Base-by-base conservation (phyloP, 2,888 invertebrate genomes). In the Pocota personata region DNA sequence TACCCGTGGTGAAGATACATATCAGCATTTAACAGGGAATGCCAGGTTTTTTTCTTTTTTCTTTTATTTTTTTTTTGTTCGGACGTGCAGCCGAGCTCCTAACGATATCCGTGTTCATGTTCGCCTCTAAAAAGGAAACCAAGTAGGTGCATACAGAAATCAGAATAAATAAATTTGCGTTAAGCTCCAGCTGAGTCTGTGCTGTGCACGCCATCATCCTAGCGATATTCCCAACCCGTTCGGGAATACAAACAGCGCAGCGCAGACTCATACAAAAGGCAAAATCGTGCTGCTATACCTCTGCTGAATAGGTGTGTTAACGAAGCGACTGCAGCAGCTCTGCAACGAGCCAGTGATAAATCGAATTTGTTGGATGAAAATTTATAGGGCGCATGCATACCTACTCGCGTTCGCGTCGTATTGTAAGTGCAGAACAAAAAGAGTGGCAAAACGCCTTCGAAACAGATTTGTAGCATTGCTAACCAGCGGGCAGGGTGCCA, bases 131-230 rank as follows among this genome's bases (percentile, higher is more conserved):
- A 79, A 77, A 86, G 58, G 82, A 66, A 86, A 77, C 72, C 82
- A 82, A 86, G 86, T 82, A 86, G 82, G 86, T 86, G 86, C 86
- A 86, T 82, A 86, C 76, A 82, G 55, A 67, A 86, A 80, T 86
- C 86, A 72, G 82, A 86, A 86, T 72, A 82, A 82, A 86, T 86
- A 86, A 86, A 86, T 86, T 86, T 86, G 86, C 86, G 86, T 86
- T 82, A 72, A 86, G 76, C 86, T 82, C 82, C 82, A 86, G 86
- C 86, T 75, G 82, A 86, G 86, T 64, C 76, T 76, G 75, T 75
- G 32, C 30, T 37, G 57, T 52, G 37, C 57, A 46, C 24, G 62
- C 62, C 30, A 58, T 58, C 67, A 35, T 48, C 48, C 19, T 24
- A 10, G 16, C 37, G 16, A 46, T 24, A 46, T 46, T 46, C 30